Base-by-base conservation (phyloP, 2,113 vertebrate genomes). In the Bungarus multicinctus region DNA sequence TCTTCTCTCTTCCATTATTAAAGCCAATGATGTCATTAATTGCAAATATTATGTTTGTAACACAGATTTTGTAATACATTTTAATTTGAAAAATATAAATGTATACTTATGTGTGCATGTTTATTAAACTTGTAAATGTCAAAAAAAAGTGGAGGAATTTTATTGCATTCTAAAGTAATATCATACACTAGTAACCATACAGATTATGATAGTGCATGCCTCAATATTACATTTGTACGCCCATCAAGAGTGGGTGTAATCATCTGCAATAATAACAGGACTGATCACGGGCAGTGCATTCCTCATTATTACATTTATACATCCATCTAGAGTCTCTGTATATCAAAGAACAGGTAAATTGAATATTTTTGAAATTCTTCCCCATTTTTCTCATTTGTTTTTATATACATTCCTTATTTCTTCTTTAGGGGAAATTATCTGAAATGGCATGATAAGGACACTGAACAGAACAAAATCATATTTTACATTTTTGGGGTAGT, bases 181-280 rank as follows among this genome's bases (percentile, higher is more conserved):
- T 90, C 58, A 93, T 93, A 16, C 30, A 87, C 30, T 53, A 50
- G 18, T 52, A 87, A 87, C 4, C 23, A 86, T 3, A 47, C 6
- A 94, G 91, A 60, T 87, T 93, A 89, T 93, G 90, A 60, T 93
- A 93, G 55, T 96, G 23, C 96, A 92, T 47, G 93, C 39, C 94
- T 85, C 58, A 43, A 23, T 94, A 94, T 94, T 60, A 27, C 92
- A 85, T 93, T 47, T 95, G 91, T 81, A 81, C 6, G 39, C 16
- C n/a, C n/a, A 39, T 39, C 5, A 34, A 81, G n/a, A 39, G 16
- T 39, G 5, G 16, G 30, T 74, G 69, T 81, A 81, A 94, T 69
- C 60, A 87, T 60, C 93, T 94, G 16, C 18, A 88, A 4, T 53
- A 50, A 88, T n/a, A 53, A 88, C 10, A 50, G 45, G 9, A 27